phyloP scores from a whole-genome alignment of 2,797 vertebrate species.

The Spinibarbus caldwelli region DNA sequence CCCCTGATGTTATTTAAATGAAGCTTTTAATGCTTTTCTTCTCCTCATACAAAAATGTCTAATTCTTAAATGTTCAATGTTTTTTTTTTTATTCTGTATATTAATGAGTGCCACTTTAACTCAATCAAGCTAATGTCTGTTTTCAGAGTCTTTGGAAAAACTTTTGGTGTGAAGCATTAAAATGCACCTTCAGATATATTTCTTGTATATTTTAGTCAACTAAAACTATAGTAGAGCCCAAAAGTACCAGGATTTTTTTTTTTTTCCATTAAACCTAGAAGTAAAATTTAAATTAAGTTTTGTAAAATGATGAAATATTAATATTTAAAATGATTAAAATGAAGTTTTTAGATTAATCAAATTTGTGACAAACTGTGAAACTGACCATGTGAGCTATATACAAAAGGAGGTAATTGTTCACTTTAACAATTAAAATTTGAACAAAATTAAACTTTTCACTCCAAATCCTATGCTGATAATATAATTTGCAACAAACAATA shows the following conservation, averaged over 20 bases:
- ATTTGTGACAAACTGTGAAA: background rate
- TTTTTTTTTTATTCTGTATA: background rate
- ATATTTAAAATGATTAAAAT: background rate
- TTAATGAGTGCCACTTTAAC: background rate
- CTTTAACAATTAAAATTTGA: background rate
- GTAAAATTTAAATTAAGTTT: background rate
- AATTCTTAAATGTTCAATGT: background rate
- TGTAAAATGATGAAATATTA: background rate
- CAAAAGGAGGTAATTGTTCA: background rate
- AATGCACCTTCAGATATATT: background rate
- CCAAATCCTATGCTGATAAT: background rate
- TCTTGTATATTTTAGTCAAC: background rate
- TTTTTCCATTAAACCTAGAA: background rate
- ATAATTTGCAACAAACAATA: background rate
- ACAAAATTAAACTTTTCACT: background rate
- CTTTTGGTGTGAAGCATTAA: background rate
- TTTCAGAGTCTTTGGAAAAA: background rate
- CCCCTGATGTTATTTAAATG: background rate
- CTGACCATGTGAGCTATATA: background rate
- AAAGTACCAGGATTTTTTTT: background rate
- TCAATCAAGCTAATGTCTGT: background rate
- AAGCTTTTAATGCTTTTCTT: slow-evolving; percentile 7
- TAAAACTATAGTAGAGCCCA: background rate
- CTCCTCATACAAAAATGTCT: background rate
- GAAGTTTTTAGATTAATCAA: background rate